Evolutionary conservation across 2,888 invertebrate species (phyloP), one percentile per base, ranked within the genome.

Genomic region (Hypena proboscidalis): DNA sequence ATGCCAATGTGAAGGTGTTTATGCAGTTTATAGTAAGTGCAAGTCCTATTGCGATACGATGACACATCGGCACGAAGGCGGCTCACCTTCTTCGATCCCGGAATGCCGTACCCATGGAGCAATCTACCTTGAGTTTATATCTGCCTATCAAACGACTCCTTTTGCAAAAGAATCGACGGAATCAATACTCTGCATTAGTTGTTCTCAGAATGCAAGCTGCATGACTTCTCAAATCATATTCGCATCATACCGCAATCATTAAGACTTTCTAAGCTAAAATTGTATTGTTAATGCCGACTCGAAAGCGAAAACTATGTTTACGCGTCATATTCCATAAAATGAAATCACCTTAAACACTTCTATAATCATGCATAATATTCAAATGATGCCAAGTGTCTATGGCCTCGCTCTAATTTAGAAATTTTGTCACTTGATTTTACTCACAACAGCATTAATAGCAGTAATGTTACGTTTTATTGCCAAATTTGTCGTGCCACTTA

Each of bases 21-120:
- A 19, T 45, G 34, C 47, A 47, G 40, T 34, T 45, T 52, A 48
- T 43, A 37, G 33, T 41, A 48, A 39, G 5, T 30, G 42, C 38
- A 47, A 45, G 36, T 29, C 38, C 46, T 64, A 48, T 55, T 52
- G 45, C 48, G 26, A 30, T 39, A 35, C 56, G 63, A 66, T 74
- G 70, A 67, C 70, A 70, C 70, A 66, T 58, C 58, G 37, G 11
- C 48, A 44, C 41, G 55, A 53, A 67, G 58, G 57, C 62, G 47
- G 77, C 66, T 75, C 51, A 69, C 77, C 77, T 77, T 76, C 68
- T 62, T 44, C 47, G 35, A 58, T 63, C 64, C 57, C 51, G 67
- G 75, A 71, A 73, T 74, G 67, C 58, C 57, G 52, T 58, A 60
- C 43, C 41, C 36, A 42, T 51, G 39, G 41, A 52, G 54, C 31